Conservation (phyloP, 2,888 invertebrate species). For the Iselma pallidipennis region DNA sequence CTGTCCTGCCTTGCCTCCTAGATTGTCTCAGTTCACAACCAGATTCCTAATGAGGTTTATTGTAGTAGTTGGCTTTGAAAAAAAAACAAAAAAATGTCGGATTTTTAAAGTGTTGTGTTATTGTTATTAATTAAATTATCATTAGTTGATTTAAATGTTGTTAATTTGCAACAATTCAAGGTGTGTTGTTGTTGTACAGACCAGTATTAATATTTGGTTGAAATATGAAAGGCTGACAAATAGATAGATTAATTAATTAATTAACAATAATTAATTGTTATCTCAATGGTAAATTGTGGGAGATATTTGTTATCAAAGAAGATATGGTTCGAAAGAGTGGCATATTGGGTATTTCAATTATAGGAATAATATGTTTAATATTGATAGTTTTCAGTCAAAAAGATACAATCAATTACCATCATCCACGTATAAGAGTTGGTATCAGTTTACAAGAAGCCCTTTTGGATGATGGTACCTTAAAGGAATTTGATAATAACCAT, state of each 20-base stretch:
- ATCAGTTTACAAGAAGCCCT: not conserved
- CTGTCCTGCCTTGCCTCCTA: too few species aligned
- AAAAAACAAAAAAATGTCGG: not conserved
- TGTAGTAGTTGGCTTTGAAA: too few species aligned
- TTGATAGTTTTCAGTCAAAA: constrained; percentile 40
- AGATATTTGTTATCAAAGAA: not conserved
- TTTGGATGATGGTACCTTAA: not conserved
- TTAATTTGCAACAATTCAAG: not conserved
- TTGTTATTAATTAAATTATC: not conserved
- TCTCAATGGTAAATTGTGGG: not conserved
- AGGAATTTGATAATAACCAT: too few species aligned
- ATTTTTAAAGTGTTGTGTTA: not conserved
- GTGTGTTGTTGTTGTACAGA: too few species aligned
- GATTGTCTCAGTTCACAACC: too few species aligned
- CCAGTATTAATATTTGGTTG: too few species aligned
- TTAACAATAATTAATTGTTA: not conserved
- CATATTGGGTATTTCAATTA: constrained; percentile 35
- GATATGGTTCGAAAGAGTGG: constrained; percentile 41
- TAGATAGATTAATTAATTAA: not conserved
- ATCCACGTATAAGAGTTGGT: not conserved
- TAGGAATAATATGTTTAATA: constrained; percentile 37
- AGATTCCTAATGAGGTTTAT: too few species aligned
- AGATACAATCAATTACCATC: constrained; percentile 21
- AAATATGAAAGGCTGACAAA: not conserved
- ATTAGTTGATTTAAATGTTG: not conserved